These are phyloP conservation scores for Silurus lanzhouensis DNA, from an alignment of 2,797 vertebrate species.

Conservation along the genomic window DNA sequence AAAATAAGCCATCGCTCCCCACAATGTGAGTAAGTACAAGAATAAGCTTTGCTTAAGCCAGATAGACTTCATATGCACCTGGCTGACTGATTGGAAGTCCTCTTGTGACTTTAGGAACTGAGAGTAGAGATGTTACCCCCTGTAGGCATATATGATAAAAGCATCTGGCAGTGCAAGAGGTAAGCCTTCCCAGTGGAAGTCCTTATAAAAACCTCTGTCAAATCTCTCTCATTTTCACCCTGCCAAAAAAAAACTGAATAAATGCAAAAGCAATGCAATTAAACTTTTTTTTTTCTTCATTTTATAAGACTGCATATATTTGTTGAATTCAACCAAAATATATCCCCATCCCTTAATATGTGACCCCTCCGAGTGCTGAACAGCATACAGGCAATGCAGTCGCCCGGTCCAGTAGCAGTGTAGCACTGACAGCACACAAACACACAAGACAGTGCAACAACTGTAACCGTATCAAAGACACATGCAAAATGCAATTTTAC, in stretches of 20 bases:
- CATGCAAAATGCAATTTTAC: not conserved
- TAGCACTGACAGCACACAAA: not conserved
- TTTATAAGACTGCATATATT: not conserved
- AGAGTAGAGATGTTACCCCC: conserved; percentile 23
- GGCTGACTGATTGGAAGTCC: conserved; percentile 43
- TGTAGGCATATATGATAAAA: conserved; percentile 7
- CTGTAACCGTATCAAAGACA: not conserved
- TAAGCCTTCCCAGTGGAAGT: not conserved
- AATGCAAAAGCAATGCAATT: not conserved
- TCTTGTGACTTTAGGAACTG: conserved; percentile 35
- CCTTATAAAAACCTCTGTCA: not conserved
- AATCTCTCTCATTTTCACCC: not conserved
- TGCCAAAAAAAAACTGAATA: not conserved
- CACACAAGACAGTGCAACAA: not conserved
- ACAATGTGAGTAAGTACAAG: conserved; percentile 26
- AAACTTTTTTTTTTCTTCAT: not conserved
- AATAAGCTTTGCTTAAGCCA: conserved; percentile 36
- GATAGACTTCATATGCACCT: conserved; percentile 36
- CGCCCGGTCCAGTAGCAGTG: not conserved
- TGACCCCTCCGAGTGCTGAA: not conserved
- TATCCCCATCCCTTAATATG: not conserved
- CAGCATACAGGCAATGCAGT: not conserved
- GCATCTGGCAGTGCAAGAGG: not conserved
- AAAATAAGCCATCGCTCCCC: conserved; percentile 51
- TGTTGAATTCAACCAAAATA: not conserved